phyloP scores from a whole-genome alignment of 2,888 invertebrate genomes.

The Listrodromus nycthemerus region DNA sequence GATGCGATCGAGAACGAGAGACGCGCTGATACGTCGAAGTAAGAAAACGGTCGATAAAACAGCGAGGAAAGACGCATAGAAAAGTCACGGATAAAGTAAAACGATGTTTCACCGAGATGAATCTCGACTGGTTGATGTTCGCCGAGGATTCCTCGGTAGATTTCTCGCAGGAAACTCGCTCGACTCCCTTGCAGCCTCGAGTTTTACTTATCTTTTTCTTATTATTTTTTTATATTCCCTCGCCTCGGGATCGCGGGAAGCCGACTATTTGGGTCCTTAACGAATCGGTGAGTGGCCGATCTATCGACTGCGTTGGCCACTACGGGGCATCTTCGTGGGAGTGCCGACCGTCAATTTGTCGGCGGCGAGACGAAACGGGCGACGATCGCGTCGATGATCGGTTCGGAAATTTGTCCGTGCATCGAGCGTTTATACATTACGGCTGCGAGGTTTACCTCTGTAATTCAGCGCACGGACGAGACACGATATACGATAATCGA shows the following conservation, averaged over 20 bases:
- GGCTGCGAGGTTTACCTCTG: conserved; percentile 25
- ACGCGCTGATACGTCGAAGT: not conserved
- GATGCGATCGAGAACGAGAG: not conserved
- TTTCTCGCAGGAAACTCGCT: conserved; percentile 27
- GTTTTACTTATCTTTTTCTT: not conserved
- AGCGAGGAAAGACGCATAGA: not conserved
- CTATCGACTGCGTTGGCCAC: conserved; percentile 37
- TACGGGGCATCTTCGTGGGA: conserved; percentile 48
- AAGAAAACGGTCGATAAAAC: not conserved
- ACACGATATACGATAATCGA: conserved; percentile 71
- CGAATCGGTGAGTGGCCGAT: conserved; percentile 62
- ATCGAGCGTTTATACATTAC: conserved; percentile 1
- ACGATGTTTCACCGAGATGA: conserved; percentile 3
- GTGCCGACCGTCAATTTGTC: conserved; percentile 60
- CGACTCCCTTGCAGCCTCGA: conserved; percentile 4
- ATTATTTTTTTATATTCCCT: not conserved
- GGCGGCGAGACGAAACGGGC: conserved; percentile 63
- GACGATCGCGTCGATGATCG: conserved; percentile 59
- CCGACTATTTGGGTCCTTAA: conserved; percentile 53
- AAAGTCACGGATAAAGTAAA: conserved; percentile 8
- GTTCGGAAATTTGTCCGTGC: conserved; percentile 38
- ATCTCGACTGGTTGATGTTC: conserved; percentile 10
- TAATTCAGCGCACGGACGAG: conserved; percentile 23
- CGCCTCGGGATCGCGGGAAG: conserved; percentile 37
- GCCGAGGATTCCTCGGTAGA: conserved; percentile 28